Evolutionary conservation across 2,113 vertebrate species (phyloP), one percentile per base, ranked within the genome.

Genomic region (Hippolais icterina): DNA sequence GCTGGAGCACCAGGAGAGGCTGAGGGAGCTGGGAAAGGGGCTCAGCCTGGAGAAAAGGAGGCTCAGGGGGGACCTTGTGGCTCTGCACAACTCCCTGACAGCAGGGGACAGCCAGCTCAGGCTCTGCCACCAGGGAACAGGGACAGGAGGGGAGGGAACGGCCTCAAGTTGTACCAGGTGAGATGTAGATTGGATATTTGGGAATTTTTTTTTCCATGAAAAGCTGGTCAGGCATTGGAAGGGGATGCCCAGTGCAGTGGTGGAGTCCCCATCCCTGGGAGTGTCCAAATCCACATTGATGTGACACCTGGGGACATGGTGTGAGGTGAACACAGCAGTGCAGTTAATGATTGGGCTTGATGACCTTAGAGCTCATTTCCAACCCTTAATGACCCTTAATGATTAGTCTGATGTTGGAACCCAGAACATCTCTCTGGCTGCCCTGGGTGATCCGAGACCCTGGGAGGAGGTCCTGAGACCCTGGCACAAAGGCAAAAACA

Each of bases 101-200:
- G 69, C 37, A 59, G 69, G 44, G 17, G 31, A 12, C 44, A 81
- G 44, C 27, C 0, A 12, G 6, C 2, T 49, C 1, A 0, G 57
- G 44, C 8, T 74, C 6, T 89, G 52, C 19, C 22, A 4, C 33
- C 60, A 29, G 33, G 31, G 22, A 65, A 52, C 44, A 54, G 75
- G 16, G 41, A 79, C 23, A 74, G 52, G 52, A 81, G 2, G 0
- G 81, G 53, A 75, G 24, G 46, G 3, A 66, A 39, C 0, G 0
- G 29, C 49, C 41, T 63, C 41, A 28, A 0, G 9, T 1, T 20
- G 44, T 0, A 1, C 46, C 39, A 75, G 28, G 23, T 0, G 33
- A 59, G 68, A 3, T 19, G 1, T 8, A n/a, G 9, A 1, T 27
- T 29, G 28, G 37, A 53, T 12, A 29, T 47, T 0, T 1, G 39